Evolutionary conservation across 2,113 vertebrate species (phyloP), one percentile per base, ranked within the genome.

Genomic region (Parus major): DNA sequence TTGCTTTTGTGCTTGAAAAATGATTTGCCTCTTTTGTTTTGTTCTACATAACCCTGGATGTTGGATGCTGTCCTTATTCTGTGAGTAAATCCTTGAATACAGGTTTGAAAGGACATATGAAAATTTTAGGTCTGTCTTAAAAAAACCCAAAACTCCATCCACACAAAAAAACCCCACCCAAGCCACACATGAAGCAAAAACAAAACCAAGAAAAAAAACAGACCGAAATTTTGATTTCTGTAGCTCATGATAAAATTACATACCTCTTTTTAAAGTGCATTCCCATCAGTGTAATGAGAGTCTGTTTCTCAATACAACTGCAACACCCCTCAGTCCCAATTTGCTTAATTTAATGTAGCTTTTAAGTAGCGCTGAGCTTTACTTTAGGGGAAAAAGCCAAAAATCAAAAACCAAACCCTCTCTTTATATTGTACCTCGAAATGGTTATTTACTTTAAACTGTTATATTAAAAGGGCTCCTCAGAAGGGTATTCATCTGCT

Each of bases 371-470:
- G 13, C 42, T 33, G 50, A 70, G 33, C 33, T 92, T n/a, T 55
- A 22, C 61, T 71, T 89, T 3, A 12, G 11, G 20, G 15, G 1
- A 1, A 2, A 6, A 41, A 64, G 11, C 42, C 17, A 16, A 22
- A 19, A 24, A 11, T 1, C 8, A 25, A 23, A 33, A 27, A 14
- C 1, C 16, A 27, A 68, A 41, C 2, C 3, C 3, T 19, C 17
- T 61, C 29, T 82, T 76, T 82, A 79, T 59, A 83, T 60, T 75
- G 14, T 78, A 22, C 33, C 92, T 86, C 2, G 49, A 65, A 92
- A 47, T 69, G 12, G 46, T 69, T 97, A 89, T 96, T 96, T 93
- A 80, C 76, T 92, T 81, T 86, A 78, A 94, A 81, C 47, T 49
- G 13, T 73, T 92, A 36, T 81, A 86, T 88, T 90, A 81, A 93